phyloP scores from a whole-genome alignment of 2,113 vertebrate genomes.

The Trinectes maculatus region DNA sequence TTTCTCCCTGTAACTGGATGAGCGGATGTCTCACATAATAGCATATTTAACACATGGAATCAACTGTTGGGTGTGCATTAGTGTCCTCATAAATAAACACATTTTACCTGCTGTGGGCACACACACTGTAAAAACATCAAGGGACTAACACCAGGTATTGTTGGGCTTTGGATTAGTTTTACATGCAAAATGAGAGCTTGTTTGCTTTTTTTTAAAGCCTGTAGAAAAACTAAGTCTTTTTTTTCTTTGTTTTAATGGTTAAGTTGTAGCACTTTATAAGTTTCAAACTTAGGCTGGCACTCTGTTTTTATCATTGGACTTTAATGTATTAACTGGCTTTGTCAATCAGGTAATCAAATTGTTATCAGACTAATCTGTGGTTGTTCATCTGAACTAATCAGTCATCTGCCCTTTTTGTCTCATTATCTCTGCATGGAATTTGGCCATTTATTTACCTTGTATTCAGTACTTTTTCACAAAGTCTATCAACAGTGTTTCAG shows the following conservation, averaged over 20 bases:
- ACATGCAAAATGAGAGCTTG: conserved; percentile 8
- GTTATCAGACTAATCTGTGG: conserved; percentile 7
- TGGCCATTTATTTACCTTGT: background rate
- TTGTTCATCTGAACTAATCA: conserved; percentile 22
- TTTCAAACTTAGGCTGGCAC: conserved; percentile 31
- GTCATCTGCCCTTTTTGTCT: conserved; percentile 7
- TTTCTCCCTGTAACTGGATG: conserved; percentile 17
- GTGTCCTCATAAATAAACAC: conserved; percentile 23
- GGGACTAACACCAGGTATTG: background rate
- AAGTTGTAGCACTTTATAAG: conserved; percentile 67
- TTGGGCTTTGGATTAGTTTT: conserved; percentile 14
- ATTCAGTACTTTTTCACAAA: conserved; percentile 13
- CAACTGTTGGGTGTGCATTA: conserved; percentile 28
- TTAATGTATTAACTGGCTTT: conserved; percentile 18
- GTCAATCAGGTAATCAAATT: conserved; percentile 23
- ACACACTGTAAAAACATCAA: conserved; percentile 21
- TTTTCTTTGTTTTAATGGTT: conserved; percentile 19
- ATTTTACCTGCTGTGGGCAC: conserved; percentile 32
- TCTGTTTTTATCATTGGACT: conserved; percentile 6
- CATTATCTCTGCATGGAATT: conserved; percentile 7
- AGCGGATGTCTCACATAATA: conserved; percentile 12
- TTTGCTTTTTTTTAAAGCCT: conserved; percentile 24
- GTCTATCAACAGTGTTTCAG: conserved; percentile 21
- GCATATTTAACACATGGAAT: conserved; percentile 61
- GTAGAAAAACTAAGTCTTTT: conserved; percentile 31